These are phyloP conservation scores for Kobus ellipsiprymnus DNA, from an alignment of 2,113 vertebrate species.

Conservation along the genomic window DNA sequence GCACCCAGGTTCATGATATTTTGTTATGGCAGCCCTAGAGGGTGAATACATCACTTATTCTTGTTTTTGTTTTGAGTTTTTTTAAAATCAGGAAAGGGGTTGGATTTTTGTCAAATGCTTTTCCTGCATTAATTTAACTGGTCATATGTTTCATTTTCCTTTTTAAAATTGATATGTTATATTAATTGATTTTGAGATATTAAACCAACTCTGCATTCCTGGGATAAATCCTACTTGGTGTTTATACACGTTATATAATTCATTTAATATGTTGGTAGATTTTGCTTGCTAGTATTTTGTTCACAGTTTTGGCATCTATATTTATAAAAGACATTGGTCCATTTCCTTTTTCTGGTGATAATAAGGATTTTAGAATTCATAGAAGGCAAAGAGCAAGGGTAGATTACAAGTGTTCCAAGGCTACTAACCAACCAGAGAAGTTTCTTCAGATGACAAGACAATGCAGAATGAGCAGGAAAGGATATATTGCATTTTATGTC, in stretches of 20 bases:
- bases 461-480: neutral
- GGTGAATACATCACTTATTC: neutral
- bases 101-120: neutral
- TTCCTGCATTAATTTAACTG: neutral
- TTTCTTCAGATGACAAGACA: neutral
- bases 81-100: neutral
- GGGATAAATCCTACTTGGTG: neutral
- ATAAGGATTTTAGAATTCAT: neutral
- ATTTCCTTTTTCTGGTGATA: neutral
- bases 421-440: neutral
- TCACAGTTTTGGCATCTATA: neutral
- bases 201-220: constrained; percentile 17
- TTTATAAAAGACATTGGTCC: neutral
- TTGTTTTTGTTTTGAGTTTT: neutral
- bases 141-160: neutral
- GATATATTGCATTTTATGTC: neutral
- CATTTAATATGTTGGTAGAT: neutral
- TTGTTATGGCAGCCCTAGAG: neutral
- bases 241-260: neutral
- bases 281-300: neutral
- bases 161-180: neutral
- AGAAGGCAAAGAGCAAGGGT: neutral
- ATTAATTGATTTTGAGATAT: neutral
- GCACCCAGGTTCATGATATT: neutral
- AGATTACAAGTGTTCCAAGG: neutral